Evolutionary conservation across 2,797 vertebrate species (phyloP).

Genomic region (Gambelia wislizenii): DNA sequence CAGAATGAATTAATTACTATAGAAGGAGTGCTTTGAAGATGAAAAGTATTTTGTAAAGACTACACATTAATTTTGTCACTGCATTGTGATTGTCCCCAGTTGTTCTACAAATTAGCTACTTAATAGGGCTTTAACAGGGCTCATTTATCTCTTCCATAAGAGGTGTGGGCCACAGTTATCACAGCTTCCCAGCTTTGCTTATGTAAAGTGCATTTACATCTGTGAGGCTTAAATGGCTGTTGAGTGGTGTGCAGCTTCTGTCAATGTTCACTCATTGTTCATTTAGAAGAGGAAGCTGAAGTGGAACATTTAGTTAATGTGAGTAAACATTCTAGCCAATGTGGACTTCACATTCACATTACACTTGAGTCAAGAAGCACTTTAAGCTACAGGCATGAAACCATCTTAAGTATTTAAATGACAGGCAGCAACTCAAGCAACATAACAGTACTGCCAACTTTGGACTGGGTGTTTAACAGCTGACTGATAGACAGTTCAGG

Average conservation of each 20-base stretch:
- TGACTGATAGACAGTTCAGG: neutral
- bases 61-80: slow-evolving; percentile 24
- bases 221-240: slow-evolving; percentile 1
- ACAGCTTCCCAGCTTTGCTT: neutral
- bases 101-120: slow-evolving; percentile 30
- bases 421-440: neutral
- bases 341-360: neutral
- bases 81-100: slow-evolving; percentile 26
- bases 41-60: slow-evolving; percentile 36
- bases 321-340: neutral
- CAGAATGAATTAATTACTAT: slow-evolving; percentile 40
- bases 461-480: neutral
- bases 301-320: neutral
- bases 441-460: neutral
- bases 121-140: slow-evolving; percentile 41
- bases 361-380: neutral
- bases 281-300: neutral
- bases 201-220: neutral
- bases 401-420: neutral
- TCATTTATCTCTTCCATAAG: slow-evolving; percentile 30
- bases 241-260: neutral
- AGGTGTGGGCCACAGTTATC: slow-evolving; percentile 14
- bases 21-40: slow-evolving; percentile 34
- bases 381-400: neutral
- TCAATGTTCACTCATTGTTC: neutral